phyloP scores from a whole-genome alignment of 2,888 invertebrate genomes.

The Pharmacophagus antenor region DNA sequence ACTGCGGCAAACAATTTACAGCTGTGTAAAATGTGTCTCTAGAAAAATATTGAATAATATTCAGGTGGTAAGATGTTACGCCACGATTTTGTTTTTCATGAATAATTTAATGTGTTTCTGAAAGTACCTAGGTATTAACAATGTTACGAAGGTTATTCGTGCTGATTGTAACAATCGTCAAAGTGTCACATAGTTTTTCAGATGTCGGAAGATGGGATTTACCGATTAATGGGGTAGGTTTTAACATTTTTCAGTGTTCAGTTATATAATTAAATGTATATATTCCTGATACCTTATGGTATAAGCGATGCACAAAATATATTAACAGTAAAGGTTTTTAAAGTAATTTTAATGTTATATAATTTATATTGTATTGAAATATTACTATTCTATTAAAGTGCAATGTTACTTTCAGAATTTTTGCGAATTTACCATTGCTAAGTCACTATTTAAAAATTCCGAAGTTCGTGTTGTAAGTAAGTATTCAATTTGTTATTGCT shows the following conservation, averaged over 20 bases:
- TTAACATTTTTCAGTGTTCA: not conserved
- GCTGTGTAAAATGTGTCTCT: constrained; percentile 1
- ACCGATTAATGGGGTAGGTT: constrained; percentile 77
- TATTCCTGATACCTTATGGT: not conserved
- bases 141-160: constrained; percentile 58
- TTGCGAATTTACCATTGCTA: constrained; percentile 75
- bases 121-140: constrained; percentile 38
- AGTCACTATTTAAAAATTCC: constrained; percentile 86
- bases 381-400: constrained; percentile 12
- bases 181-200: constrained; percentile 71
- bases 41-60: constrained; percentile 5
- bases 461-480: constrained; percentile 86
- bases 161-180: constrained; percentile 51
- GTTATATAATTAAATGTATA: not conserved
- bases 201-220: constrained; percentile 86
- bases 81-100: constrained; percentile 28
- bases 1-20: constrained; percentile 3
- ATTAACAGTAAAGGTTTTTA: not conserved
- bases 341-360: not conserved
- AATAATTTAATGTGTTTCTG: constrained; percentile 31
- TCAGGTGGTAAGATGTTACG: constrained; percentile 13
- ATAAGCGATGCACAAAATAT: not conserved
- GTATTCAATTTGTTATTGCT: constrained; percentile 44
- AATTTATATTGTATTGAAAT: not conserved
- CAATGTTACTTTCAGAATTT: constrained; percentile 60